Evolutionary conservation across 1,140 invertebrate species (phyloP).

Genomic region (Coenobita brevimanus): DNA sequence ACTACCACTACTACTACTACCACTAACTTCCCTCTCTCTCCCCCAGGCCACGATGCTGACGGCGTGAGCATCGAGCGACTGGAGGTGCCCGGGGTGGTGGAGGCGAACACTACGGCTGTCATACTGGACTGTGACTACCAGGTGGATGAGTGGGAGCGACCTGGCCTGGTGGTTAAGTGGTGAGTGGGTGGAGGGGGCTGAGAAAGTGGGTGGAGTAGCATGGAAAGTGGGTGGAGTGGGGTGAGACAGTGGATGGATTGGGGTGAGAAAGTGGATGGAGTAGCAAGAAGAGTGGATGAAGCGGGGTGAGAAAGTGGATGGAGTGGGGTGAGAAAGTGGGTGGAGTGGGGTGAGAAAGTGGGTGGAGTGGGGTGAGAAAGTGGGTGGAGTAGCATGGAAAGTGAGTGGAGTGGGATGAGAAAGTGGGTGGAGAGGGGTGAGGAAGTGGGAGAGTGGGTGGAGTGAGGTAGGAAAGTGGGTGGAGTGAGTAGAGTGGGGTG

Average conservation of each 20-base stretch:
- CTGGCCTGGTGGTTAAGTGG: slow-evolving; percentile 31
- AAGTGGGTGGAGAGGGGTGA: neutral
- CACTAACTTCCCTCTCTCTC: neutral
- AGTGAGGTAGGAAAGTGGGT: neutral
- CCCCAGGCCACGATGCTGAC: neutral
- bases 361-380: neutral
- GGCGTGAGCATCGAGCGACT: slow-evolving; percentile 41
- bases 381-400: too few species aligned
- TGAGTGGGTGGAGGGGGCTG: neutral
- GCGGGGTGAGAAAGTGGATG: neutral
- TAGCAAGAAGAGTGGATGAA: neutral
- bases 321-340: neutral
- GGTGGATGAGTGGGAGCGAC: slow-evolving; percentile 39
- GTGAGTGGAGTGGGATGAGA: too few species aligned
- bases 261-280: too few species aligned
- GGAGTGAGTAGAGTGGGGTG: neutral
- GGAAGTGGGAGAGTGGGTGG: neutral
- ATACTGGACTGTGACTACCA: slow-evolving; percentile 46
- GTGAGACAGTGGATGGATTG: neutral
- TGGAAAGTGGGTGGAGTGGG: neutral
- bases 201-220: neutral
- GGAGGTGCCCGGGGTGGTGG: slow-evolving; percentile 30
- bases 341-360: neutral
- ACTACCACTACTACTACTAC: too few species aligned
- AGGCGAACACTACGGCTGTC: slow-evolving; percentile 25